A percentile compares a stretch with the other conserved stretches of the same genome.
Evolutionary conservation across 92 coral and sea anemone species (phyloP).

Genomic region (Zoanthus solanderi): DNA sequence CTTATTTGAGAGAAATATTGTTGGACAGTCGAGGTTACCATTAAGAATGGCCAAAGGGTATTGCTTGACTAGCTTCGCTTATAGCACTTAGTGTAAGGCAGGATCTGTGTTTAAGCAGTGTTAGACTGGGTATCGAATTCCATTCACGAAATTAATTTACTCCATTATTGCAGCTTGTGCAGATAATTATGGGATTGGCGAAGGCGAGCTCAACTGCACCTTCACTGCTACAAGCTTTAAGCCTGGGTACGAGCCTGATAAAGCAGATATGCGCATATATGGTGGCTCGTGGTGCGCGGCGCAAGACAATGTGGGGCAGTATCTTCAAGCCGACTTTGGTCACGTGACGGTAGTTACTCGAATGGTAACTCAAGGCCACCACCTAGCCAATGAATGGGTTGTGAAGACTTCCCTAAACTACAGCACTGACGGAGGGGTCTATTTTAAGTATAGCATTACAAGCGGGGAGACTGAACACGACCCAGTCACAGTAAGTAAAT

Average conservation of each 20-base stretch:
- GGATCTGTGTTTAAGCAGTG: background rate
- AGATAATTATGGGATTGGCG: conserved; percentile 31
- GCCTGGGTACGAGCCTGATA: conserved; percentile 52
- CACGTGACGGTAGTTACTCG: conserved; percentile 39
- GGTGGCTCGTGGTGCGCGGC: conserved; percentile 76
- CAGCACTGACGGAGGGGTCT: background rate
- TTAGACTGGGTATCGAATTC: background rate
- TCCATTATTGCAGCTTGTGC: background rate
- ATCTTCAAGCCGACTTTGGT: conserved; percentile 66
- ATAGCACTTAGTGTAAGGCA: too few relatives aligned
- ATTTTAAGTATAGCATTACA: conserved; percentile 1
- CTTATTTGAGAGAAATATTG: too few relatives aligned
- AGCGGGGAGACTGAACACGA: background rate
- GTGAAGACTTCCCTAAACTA: conserved; percentile 43
- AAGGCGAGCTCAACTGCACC: conserved; percentile 16
- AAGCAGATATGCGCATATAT: conserved; percentile 56
- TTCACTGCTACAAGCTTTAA: conserved; percentile 66
- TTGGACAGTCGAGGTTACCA: too few relatives aligned
- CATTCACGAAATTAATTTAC: background rate
- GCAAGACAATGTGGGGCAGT: conserved; percentile 34
- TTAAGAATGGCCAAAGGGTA: too few relatives aligned
- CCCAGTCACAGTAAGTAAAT: conserved; percentile 19
- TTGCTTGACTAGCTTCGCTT: too few relatives aligned
- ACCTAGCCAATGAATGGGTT: conserved; percentile 67
- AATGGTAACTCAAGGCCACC: conserved; percentile 70